Evolutionary conservation across 2,113 vertebrate species (phyloP).

Genomic region (Bubo blakistoni): DNA sequence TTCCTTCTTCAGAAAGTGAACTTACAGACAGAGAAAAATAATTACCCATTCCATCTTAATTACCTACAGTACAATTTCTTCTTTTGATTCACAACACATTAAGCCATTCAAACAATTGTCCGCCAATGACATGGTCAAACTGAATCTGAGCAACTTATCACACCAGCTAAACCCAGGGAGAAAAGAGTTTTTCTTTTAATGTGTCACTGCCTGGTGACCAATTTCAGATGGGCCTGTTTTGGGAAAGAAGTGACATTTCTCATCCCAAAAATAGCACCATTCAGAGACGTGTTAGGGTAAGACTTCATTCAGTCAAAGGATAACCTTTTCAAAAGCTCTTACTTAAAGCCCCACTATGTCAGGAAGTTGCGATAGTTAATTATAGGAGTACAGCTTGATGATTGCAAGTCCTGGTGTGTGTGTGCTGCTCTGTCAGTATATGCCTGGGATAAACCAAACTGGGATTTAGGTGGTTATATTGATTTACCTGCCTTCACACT

Average conservation of each 20-base stretch:
- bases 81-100: background rate
- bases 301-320: background rate
- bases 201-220: background rate
- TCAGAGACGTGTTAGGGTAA: background rate
- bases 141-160: background rate
- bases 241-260: background rate
- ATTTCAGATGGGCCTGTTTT: background rate
- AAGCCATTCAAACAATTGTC: background rate
- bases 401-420: background rate
- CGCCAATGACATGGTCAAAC: background rate
- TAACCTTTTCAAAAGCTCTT: background rate
- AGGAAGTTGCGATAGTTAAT: background rate
- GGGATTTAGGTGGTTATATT: background rate
- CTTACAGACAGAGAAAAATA: background rate
- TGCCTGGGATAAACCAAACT: background rate
- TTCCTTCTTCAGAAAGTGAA: background rate
- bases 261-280: background rate
- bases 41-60: background rate
- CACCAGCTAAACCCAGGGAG: background rate
- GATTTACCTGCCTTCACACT: background rate
- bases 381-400: background rate
- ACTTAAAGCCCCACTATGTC: background rate
- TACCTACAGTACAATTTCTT: background rate
- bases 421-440: rapidly evolving
- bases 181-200: background rate